Conservation (phyloP, 2,113 vertebrate genomes). For the Phodopus roborovskii region DNA sequence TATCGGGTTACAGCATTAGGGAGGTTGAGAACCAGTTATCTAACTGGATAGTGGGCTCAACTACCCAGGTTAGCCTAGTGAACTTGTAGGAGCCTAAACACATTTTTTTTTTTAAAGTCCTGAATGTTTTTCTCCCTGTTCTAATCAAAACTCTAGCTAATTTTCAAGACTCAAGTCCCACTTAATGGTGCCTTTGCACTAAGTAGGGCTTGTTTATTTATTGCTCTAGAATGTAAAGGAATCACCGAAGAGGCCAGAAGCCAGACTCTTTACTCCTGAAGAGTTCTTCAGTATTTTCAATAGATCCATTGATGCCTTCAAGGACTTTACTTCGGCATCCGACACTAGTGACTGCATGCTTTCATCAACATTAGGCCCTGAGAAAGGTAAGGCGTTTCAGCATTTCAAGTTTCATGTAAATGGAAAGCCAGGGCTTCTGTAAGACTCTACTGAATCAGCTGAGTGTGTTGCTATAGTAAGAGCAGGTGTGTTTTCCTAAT, state of each 20-base stretch:
- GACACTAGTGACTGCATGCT: constrained; percentile 85
- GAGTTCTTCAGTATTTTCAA: constrained; percentile 89
- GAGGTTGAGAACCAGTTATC: not conserved
- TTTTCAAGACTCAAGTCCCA: not conserved
- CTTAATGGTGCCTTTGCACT: not conserved
- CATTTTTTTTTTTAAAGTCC: not conserved
- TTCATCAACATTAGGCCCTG: constrained; percentile 84
- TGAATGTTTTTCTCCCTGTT: not conserved
- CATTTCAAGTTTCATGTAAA: not conserved
- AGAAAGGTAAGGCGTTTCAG: constrained; percentile 83
- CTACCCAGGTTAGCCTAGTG: not conserved
- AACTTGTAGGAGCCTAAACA: constrained; percentile 3
- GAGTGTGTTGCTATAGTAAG: constrained; percentile 8
- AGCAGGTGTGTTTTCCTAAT: not conserved
- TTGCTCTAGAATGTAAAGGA: constrained; percentile 84
- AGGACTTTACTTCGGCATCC: constrained; percentile 82
- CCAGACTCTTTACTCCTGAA: constrained; percentile 85
- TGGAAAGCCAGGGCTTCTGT: not conserved
- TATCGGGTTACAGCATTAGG: not conserved
- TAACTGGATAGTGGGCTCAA: not conserved
- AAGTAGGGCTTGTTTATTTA: no score
- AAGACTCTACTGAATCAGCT: constrained; percentile 21
- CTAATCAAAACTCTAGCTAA: not conserved
- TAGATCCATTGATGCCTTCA: constrained; percentile 88
- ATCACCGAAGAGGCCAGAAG: constrained; percentile 83